These are phyloP conservation scores for Gallinago undulata DNA, from an alignment of 2,113 vertebrate genomes.

Conservation along the genomic window DNA sequence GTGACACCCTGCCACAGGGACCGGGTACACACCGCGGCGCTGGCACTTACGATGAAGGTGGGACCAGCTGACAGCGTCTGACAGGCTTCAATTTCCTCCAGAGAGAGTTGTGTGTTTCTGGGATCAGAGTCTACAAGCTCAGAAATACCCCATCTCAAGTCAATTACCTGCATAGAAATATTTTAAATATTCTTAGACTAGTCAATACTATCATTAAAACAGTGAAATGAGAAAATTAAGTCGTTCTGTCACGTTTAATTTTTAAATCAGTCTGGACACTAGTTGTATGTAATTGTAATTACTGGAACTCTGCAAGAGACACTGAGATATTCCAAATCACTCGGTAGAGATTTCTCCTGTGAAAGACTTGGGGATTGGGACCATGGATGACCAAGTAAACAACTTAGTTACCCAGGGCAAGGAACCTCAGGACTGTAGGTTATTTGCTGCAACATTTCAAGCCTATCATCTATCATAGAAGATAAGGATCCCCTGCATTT, in stretches of 20 bases:
- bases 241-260: neutral
- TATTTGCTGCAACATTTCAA: neutral
- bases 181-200: neutral
- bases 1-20: neutral
- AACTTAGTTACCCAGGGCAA: neutral
- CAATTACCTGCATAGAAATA: constrained; percentile 73
- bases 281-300: neutral
- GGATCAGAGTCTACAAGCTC: constrained; percentile 58
- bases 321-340: neutral
- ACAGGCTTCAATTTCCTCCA: constrained; percentile 78
- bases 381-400: neutral
- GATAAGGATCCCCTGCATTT: neutral
- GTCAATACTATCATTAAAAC: neutral
- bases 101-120: constrained; percentile 71
- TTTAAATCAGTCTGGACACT: neutral
- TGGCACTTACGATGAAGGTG: constrained; percentile 76
- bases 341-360: neutral
- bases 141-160: constrained; percentile 80
- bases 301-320: neutral
- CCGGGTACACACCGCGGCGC: neutral
- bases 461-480: neutral
- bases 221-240: neutral
- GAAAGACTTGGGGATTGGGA: neutral
- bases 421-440: neutral
- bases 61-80: constrained; percentile 75